Conservation (phyloP, 2,113 vertebrate genomes). For the Coryphaenoides rupestris region DNA sequence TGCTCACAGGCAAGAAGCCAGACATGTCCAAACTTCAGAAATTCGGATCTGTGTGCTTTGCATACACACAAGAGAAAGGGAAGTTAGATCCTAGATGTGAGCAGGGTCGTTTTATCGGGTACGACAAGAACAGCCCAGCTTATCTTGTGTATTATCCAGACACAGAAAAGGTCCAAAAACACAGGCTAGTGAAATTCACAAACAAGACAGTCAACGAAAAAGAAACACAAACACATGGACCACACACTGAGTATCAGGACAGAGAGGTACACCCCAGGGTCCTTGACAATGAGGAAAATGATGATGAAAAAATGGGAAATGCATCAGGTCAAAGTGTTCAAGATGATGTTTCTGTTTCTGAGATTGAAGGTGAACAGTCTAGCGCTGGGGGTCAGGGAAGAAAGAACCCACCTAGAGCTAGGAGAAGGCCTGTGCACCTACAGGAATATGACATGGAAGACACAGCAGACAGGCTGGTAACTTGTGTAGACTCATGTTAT, state of each 20-base stretch:
- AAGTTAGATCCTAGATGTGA: conserved; percentile 20
- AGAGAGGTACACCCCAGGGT: no score
- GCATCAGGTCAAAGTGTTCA: conserved; percentile 1
- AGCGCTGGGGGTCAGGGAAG: background rate
- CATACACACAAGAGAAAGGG: conserved; percentile 25
- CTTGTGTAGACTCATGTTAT: background rate
- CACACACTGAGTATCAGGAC: no score
- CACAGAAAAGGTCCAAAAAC: no score
- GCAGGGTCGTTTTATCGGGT: no score
- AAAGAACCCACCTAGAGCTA: background rate
- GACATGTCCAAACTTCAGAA: conserved; percentile 10
- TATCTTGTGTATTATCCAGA: no score
- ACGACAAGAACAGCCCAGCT: no score
- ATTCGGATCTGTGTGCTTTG: conserved; percentile 19
- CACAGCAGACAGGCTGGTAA: background rate
- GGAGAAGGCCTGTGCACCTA: background rate
- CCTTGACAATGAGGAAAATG: no score
- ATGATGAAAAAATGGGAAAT: no score
- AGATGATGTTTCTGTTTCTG: background rate
- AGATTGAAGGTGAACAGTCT: background rate
- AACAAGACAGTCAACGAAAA: no score
- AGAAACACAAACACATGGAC: no score
- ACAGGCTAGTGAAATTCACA: no score
- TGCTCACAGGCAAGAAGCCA: conserved; percentile 12
- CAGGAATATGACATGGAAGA: background rate